Evolutionary conservation across 2,797 vertebrate genomes (phyloP).

Genomic region (Acomys russatus): DNA sequence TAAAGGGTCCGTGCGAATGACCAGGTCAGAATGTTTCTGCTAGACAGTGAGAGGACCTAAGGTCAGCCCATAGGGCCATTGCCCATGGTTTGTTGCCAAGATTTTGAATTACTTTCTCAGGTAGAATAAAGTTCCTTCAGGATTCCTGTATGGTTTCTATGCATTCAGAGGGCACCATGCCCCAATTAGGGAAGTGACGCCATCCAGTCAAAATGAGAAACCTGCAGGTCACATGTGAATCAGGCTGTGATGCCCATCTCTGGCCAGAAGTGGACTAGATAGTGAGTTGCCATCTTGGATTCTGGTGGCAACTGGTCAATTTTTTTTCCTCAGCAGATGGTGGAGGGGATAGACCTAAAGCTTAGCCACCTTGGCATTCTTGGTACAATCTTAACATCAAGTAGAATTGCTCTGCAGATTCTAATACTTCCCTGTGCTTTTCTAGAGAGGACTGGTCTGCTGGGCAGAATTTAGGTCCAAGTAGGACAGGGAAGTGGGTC

Average conservation of each 20-base stretch:
- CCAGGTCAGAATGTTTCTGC: background rate
- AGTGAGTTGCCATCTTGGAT: background rate
- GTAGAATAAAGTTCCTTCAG: background rate
- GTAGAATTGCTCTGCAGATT: background rate
- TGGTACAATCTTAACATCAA: background rate
- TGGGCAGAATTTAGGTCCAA: background rate
- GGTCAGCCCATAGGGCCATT: background rate
- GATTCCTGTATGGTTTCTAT: background rate
- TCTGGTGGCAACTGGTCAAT: background rate
- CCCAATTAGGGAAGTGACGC: background rate
- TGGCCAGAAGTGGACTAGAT: background rate
- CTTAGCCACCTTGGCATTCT: too few species aligned
- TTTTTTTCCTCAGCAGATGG: background rate
- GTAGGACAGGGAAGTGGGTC: background rate
- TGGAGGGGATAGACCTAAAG: background rate
- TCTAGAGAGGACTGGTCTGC: background rate
- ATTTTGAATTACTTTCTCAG: background rate
- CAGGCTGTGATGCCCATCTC: background rate
- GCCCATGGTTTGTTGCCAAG: background rate
- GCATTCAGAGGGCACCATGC: background rate
- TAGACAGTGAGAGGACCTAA: background rate
- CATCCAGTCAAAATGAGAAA: background rate
- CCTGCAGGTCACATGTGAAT: background rate
- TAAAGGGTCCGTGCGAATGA: background rate
- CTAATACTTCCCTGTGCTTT: background rate